phyloP scores from a whole-genome alignment of 1,140 invertebrate genomes.

The Stenopsyche tienmushanensis region DNA sequence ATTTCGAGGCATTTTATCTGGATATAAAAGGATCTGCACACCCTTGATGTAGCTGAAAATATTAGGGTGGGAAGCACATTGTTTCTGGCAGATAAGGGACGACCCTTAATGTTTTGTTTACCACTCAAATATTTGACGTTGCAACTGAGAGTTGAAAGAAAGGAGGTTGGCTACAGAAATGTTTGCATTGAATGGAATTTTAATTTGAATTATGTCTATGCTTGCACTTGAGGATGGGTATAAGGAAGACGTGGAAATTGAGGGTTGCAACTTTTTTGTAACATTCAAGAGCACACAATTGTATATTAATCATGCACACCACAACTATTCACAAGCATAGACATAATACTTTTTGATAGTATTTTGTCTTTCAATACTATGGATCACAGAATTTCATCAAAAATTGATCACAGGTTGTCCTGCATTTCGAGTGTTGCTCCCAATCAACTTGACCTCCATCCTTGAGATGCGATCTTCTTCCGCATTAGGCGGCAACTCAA shows the following conservation, averaged over 20 bases:
- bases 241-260: background rate
- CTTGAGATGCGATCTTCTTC: no score
- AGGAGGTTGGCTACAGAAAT: background rate
- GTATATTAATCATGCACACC: no score
- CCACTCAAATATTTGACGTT: conserved; percentile 28
- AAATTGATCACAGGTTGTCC: no score
- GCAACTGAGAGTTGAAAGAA: conserved; percentile 5
- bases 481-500: no score
- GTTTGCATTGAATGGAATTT: background rate
- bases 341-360: no score
- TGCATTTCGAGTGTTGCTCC: no score
- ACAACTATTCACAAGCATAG: no score
- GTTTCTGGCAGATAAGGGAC: conserved; percentile 36
- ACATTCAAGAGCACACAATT: no score
- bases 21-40: background rate
- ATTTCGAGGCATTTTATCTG: background rate
- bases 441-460: no score
- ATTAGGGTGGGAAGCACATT: conserved; percentile 18
- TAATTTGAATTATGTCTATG: background rate
- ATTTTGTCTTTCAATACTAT: no score
- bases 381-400: no score
- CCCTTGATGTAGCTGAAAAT: background rate
- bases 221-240: background rate
- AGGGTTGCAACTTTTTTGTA: no score
- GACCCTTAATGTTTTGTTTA: conserved; percentile 39